phyloP scores from a whole-genome alignment of 2,888 invertebrate species.

The Agrotis clavis region DNA sequence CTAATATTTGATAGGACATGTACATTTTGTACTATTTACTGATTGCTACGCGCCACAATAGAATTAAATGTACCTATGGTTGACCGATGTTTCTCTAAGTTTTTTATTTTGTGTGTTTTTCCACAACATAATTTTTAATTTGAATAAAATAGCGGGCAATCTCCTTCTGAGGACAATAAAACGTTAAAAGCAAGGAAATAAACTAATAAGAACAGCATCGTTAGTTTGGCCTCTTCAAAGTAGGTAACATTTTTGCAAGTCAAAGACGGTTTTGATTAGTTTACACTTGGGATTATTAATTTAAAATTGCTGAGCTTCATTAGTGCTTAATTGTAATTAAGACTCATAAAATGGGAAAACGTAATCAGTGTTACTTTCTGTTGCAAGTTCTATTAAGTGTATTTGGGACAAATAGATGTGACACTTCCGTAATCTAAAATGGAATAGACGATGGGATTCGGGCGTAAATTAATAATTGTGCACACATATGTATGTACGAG shows the following conservation, averaged over 20 bases:
- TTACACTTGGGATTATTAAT: conserved; percentile 31
- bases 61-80: conserved; percentile 41
- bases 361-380: neutral
- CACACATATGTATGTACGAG: too few species aligned
- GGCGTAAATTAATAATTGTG: conserved; percentile 39
- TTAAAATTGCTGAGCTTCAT: conserved; percentile 16
- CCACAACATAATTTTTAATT: neutral
- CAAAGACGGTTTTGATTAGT: conserved; percentile 15
- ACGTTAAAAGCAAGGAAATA: neutral
- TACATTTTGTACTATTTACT: conserved; percentile 12
- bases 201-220: conserved; percentile 9
- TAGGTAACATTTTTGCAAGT: conserved; percentile 18
- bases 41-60: conserved; percentile 39
- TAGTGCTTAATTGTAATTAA: conserved; percentile 5
- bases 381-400: neutral
- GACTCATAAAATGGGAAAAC: neutral
- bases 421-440: conserved; percentile 25
- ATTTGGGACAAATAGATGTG: neutral
- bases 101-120: neutral
- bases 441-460: conserved; percentile 19
- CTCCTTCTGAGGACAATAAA: neutral
- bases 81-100: conserved; percentile 32
- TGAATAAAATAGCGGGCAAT: neutral
- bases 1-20: conserved; percentile 1
- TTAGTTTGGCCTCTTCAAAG: conserved; percentile 9